Conservation (phyloP, 2,113 vertebrate genomes). For the Larimichthys polyactis region DNA sequence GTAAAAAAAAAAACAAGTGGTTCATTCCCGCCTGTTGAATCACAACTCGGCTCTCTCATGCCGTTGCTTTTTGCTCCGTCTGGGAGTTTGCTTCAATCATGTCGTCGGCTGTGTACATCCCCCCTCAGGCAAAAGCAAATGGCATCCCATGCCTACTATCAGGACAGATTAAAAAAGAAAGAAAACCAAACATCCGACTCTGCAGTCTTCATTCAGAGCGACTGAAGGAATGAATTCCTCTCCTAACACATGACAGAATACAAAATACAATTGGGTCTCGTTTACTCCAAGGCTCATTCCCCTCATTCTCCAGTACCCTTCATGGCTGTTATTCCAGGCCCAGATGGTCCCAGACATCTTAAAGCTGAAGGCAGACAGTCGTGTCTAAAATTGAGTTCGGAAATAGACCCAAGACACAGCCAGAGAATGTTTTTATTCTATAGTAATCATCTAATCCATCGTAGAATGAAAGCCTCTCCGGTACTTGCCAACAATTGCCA, state of each 20-base stretch:
- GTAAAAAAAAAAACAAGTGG: slow-evolving; percentile 7
- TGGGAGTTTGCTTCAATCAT: slow-evolving; percentile 52
- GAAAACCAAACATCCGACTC: slow-evolving; percentile 39
- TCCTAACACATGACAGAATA: slow-evolving; percentile 1
- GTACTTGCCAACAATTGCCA: slow-evolving; percentile 30
- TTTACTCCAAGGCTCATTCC: slow-evolving; percentile 24
- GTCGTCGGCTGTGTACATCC: slow-evolving; percentile 29
- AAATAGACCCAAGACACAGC: slow-evolving; percentile 34
- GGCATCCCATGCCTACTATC: slow-evolving; percentile 29
- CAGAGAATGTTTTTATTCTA: background rate
- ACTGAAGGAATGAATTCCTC: slow-evolving; percentile 28
- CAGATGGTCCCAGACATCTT: slow-evolving; percentile 17
- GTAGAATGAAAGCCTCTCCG: slow-evolving; percentile 16
- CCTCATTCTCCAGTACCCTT: slow-evolving; percentile 9
- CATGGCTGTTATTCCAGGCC: background rate
- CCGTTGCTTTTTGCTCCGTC: slow-evolving; percentile 10
- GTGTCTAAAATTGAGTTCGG: slow-evolving; percentile 10
- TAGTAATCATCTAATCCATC: slow-evolving; percentile 11
- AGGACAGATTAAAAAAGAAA: slow-evolving; percentile 54
- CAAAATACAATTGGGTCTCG: background rate
- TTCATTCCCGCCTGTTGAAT: slow-evolving; percentile 47
- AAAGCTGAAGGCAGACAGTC: slow-evolving; percentile 26
- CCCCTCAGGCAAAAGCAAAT: slow-evolving; percentile 56
- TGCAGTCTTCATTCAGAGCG: slow-evolving; percentile 24
- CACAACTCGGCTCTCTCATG: background rate